Evolutionary conservation across 2,797 vertebrate species (phyloP).

Genomic region (Staurois parvus): DNA sequence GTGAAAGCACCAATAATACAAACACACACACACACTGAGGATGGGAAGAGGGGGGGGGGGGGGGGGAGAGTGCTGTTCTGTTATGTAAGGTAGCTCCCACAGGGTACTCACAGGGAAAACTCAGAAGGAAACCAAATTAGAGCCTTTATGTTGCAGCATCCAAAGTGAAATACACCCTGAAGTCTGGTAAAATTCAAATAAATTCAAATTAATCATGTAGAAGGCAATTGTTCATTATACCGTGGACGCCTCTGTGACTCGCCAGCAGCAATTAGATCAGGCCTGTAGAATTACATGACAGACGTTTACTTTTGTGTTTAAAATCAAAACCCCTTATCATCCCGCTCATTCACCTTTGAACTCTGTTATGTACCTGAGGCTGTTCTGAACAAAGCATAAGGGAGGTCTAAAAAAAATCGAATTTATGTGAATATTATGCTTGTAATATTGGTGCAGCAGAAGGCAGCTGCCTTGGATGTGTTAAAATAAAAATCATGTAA

Average conservation of each 20-base stretch:
- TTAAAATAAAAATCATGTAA: not conserved
- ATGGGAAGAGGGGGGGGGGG: too few relatives aligned
- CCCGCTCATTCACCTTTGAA: constrained; percentile 30
- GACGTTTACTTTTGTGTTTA: constrained; percentile 45
- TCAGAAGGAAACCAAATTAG: constrained; percentile 34
- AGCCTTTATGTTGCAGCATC: constrained; percentile 43
- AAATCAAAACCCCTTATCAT: constrained; percentile 43
- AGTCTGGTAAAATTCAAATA: constrained; percentile 33
- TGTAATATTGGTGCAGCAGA: not conserved
- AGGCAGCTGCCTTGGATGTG: not conserved
- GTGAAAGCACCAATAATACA: not conserved
- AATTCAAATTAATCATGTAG: constrained; percentile 50
- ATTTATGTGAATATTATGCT: not conserved
- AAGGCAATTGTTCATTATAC: constrained; percentile 52
- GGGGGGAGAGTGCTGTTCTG: not conserved
- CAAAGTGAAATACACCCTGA: constrained; percentile 38
- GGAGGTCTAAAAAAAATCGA: not conserved
- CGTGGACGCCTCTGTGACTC: constrained; percentile 24
- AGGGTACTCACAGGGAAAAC: constrained; percentile 34
- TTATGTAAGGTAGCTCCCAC: not conserved
- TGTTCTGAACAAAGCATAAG: not conserved
- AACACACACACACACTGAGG: not conserved
- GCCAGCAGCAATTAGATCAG: constrained; percentile 59
- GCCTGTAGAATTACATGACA: constrained; percentile 20
- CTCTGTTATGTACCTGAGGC: not conserved